Base-by-base conservation (phyloP, 2,888 invertebrate species). In the Mellilla xanthometata region DNA sequence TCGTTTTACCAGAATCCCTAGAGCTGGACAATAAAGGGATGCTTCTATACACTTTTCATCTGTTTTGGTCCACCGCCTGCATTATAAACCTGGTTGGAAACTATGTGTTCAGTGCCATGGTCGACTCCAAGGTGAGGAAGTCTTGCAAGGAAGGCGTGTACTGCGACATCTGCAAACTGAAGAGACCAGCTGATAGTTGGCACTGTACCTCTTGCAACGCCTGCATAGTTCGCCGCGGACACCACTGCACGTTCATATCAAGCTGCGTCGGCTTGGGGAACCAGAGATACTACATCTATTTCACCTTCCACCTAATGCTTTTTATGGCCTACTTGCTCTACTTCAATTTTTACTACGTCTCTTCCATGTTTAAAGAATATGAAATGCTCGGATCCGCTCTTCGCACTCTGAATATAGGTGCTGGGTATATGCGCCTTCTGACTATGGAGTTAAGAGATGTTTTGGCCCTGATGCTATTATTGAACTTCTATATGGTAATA, bases 241-340 rank as follows among this genome's bases (percentile, higher is more conserved):
- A 96, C 75, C 95, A 96, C 68, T 95, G 97, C 69, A 91, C 94
- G 49, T 96, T 97, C 75, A 93, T 95, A 0, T 94, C 95, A 1
- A 93, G 93, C 58, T 97, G 97, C 76, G 90, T 97, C 40, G 97
- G 97, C 6, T 92, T 95, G 60, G 77, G 91, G 57, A 97, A 97
- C 75, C 93, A 94, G 56, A 90, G 97, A 54, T 97, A 94, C 74
- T 97, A 95, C 68, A 67, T 96, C 4, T 88, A 94, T 68, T 95
- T 95, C 67, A 78, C 95, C 0, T 64, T 92, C 0, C 93, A 96
- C 69, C 77, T 94, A 35, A 91, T 93, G 39, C 57, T 95, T 2
- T 93, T 94, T 0, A 92, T 95, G 45, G 39, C 91, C 0, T 95
- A 95, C 66, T 90, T 93, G 0, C 90, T 91, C 1, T 90, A 90